Evolutionary conservation across 2,113 vertebrate genomes (phyloP), one percentile per base, ranked within the genome.

Genomic region (Indicator indicator): DNA sequence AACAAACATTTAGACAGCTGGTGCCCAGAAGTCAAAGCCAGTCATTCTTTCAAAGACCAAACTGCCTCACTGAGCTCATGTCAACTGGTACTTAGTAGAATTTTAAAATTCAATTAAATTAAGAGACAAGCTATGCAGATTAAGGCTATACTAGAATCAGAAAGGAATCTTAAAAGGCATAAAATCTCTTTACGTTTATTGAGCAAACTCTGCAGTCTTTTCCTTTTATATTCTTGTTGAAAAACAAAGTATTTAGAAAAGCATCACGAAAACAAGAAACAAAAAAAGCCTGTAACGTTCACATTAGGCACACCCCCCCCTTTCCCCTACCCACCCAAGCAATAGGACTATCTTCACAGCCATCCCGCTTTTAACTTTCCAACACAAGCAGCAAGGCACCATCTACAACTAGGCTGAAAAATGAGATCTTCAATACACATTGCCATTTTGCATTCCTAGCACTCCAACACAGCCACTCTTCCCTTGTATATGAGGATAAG

Each of bases 151-250:
- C 90, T 92, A 88, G 50, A 93, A 93, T 96, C 88, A 97, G 62
- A 93, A 96, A 95, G 59, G 58, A 93, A 95, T 95, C 93, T 95
- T 95, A 75, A 96, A 95, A 97, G 90, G 67, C 83, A 56, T 86
- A 95, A 90, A 95, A 86, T 26, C 33, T 95, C 90, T 96, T 90
- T 84, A 78, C 63, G 86, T 95, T 97, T 96, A 96, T 97, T 96
- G 94, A 95, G 76, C 50, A 94, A 96, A 91, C 58, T 96, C 82
- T 90, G 86, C 73, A 95, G 88, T 88, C 86, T 91, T 94, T 94
- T 96, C 94, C 94, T 68, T 63, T 89, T 85, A 88, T 89, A 89
- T 73, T 93, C 59, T 90, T 83, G 67, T 93, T 82, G 77, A 92
- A 79, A 95, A 95, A 95, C 94, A 95, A 58, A 95, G 94, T 93